Base-by-base conservation (phyloP, 92 coral and sea anemone genomes). In the Actinostola sp. region DNA sequence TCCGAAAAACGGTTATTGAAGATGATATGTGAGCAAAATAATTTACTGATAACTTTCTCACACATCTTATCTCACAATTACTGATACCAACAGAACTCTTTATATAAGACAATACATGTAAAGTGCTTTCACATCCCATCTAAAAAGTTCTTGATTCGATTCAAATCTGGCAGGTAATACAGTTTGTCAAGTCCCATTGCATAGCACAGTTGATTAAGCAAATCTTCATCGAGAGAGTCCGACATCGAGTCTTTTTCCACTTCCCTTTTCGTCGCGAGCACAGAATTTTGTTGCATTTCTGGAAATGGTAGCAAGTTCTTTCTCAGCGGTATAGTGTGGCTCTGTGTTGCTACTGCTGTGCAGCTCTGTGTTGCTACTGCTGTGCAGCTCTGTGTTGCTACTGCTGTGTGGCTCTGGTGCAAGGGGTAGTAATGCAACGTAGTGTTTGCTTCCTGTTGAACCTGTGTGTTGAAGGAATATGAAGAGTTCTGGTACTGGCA, bases 151-250 rank as follows among this genome's bases (percentile, higher is more conserved):
- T 20, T 43, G 8, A 36, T 20, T 63, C 53, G 34, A 38, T 81
- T 79, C 54, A 86, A 65, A 48, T 86, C 91, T 8, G 91, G 91
- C 48, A 86, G 69, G 3, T 67, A 63, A 41, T 80, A 81, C 15
- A 86, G 83, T 70, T 81, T 80, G 71, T 86, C 91, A 14, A 86
- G 67, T 53, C 68, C 91, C 59, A 86, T 79, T 0, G 83, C 91
- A 30, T 86, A 86, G 53, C 91, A 86, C 29, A 86, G 69, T 10
- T 68, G 43, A 33, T 82, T 86, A 4, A 86, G 73, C 34, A 69
- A 48, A 54, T 81, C 87, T 26, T 86, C 91, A 36, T 86, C 91
- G 15, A 86, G 76, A 0, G 83, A 39, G 48, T 86, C 91, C 63
- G 29, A 7, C 6, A 79, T 73, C 61, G 5, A 53, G 81, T 43